phyloP scores from a whole-genome alignment of 2,888 invertebrate species.

The Margaritifera margaritifera region DNA sequence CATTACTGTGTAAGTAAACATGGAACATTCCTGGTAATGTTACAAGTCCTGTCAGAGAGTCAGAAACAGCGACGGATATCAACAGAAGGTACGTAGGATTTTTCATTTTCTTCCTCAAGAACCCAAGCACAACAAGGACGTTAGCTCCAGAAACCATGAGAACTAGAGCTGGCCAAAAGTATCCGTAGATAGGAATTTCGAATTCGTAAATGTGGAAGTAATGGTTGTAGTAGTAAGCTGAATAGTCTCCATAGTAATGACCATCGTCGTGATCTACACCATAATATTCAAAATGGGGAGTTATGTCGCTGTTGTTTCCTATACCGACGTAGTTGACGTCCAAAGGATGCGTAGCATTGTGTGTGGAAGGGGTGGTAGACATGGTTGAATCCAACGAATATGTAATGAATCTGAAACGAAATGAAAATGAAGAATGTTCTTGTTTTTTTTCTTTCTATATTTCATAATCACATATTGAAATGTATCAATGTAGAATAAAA shows the following conservation, averaged over 20 bases:
- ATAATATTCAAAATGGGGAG: background rate
- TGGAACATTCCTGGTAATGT: conserved; percentile 31
- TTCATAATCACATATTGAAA: too few species aligned
- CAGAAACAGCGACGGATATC: conserved; percentile 30
- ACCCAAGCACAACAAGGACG: conserved; percentile 22
- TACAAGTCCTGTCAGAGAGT: conserved; percentile 31
- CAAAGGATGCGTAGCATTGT: too few species aligned
- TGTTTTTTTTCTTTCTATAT: too few species aligned
- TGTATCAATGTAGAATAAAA: too few species aligned
- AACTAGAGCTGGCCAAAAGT: conserved; percentile 32
- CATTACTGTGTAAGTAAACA: conserved; percentile 15
- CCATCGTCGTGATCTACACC: background rate
- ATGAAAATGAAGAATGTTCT: too few species aligned
- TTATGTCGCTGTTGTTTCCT: too few species aligned
- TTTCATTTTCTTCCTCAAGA: conserved; percentile 27
- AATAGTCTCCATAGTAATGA: conserved; percentile 7
- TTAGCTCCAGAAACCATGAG: conserved; percentile 28
- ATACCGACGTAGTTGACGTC: too few species aligned
- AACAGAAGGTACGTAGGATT: conserved; percentile 26
- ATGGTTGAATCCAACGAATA: too few species aligned
- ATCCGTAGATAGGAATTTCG: conserved; percentile 31
- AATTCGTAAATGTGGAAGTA: conserved; percentile 33
- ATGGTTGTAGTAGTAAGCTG: conserved; percentile 17
- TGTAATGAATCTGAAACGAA: too few species aligned
- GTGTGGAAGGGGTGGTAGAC: too few species aligned